Evolutionary conservation across 2,113 vertebrate species (phyloP).

Genomic region (Aegotheles bennettii): DNA sequence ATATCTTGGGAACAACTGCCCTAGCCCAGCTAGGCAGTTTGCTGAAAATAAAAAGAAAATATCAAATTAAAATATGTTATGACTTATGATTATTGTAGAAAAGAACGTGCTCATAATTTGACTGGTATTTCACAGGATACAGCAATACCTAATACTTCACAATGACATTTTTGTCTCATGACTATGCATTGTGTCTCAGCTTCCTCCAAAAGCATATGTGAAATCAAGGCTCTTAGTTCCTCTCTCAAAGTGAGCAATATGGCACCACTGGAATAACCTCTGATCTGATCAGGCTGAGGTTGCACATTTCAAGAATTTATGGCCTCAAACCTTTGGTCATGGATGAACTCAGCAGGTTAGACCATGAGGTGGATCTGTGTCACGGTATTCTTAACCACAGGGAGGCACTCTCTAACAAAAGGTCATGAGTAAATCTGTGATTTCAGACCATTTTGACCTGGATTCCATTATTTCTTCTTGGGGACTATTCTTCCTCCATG

Average conservation of each 20-base stretch:
- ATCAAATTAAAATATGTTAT: background rate
- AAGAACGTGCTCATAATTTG: background rate
- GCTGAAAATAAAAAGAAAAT: conserved; percentile 73
- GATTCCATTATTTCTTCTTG: background rate
- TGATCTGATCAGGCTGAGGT: background rate
- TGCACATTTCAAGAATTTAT: background rate
- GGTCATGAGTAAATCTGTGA: fast-evolving
- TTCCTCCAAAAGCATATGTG: background rate
- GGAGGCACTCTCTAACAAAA: conserved; percentile 28
- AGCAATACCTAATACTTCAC: background rate
- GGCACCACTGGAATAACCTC: background rate
- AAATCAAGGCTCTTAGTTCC: background rate
- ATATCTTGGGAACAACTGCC: conserved; percentile 97
- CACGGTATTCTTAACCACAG: background rate
- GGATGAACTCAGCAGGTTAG: background rate
- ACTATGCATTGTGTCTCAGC: background rate
- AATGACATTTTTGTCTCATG: background rate
- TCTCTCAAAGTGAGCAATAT: background rate
- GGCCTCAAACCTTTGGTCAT: background rate
- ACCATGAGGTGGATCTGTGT: background rate
- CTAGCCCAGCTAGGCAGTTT: conserved; percentile 97
- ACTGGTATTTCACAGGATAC: background rate
- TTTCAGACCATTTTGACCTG: fast-evolving
- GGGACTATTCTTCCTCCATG: background rate
- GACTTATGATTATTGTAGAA: background rate